A percentile compares a stretch with the other conserved stretches of the same genome.
These are phyloP conservation scores for Torymus auratus DNA, from an alignment of 2,888 invertebrate genomes.

Conservation along the genomic window DNA sequence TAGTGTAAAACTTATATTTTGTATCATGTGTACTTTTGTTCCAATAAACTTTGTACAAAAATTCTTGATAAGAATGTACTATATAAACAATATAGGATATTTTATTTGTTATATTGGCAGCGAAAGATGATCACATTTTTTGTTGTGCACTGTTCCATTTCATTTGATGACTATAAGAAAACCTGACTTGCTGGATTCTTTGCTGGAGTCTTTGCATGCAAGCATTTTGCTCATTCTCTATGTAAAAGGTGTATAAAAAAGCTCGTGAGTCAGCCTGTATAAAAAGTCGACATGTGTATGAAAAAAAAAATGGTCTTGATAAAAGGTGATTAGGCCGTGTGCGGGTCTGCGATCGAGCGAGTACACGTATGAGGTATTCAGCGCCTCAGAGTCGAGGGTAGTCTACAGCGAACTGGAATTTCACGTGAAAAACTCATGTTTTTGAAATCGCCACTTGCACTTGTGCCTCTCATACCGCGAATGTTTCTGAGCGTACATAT, in stretches of 20 bases:
- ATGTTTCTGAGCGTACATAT: neutral
- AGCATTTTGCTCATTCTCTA: constrained; percentile 25
- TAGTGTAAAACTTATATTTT: constrained; percentile 46
- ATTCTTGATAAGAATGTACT: constrained; percentile 15
- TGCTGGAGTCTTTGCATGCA: constrained; percentile 1
- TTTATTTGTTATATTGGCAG: constrained; percentile 9
- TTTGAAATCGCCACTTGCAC: neutral
- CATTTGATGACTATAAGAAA: constrained; percentile 12
- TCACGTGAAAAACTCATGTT: constrained; percentile 8
- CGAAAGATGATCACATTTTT: constrained; percentile 50
- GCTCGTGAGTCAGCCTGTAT: neutral
- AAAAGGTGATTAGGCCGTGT: neutral
- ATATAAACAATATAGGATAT: constrained; percentile 7
- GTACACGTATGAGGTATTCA: neutral
- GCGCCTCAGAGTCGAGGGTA: constrained; percentile 14
- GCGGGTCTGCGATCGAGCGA: neutral
- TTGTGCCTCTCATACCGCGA: constrained; percentile 8
- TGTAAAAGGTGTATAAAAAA: constrained; percentile 12
- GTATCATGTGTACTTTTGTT: constrained; percentile 25
- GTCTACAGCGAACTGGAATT: constrained; percentile 2
- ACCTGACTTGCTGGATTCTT: neutral
- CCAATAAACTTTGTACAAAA: constrained; percentile 12
- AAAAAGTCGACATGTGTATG: neutral
- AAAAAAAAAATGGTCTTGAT: neutral
- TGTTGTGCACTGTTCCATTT: neutral